Evolutionary conservation across 2,113 vertebrate species (phyloP).

Genomic region (Cisticola juncidis): DNA sequence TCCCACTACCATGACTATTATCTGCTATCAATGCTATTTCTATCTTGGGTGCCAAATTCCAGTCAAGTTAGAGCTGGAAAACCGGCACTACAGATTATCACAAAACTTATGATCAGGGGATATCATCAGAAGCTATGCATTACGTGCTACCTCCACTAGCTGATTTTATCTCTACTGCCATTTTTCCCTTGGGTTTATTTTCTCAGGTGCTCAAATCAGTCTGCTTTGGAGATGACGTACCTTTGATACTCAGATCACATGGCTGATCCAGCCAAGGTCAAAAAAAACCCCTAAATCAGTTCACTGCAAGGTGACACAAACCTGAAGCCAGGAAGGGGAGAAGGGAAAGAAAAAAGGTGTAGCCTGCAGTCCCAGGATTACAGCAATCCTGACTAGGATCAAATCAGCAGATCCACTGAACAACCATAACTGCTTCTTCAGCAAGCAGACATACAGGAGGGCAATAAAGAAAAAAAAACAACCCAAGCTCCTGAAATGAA

Average conservation of each 20-base stretch:
- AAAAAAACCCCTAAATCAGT: background rate
- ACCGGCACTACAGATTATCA: background rate
- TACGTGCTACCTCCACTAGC: background rate
- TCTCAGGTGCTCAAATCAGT: background rate
- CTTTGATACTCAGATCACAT: background rate
- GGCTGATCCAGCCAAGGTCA: background rate
- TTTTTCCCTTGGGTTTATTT: background rate
- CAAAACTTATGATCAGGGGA: background rate
- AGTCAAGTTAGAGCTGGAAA: background rate
- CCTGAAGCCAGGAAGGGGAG: background rate
- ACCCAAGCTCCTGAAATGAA: background rate
- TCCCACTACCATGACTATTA: background rate
- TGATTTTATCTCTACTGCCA: background rate
- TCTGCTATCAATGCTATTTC: background rate
- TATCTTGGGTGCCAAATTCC: background rate
- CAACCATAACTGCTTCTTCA: background rate
- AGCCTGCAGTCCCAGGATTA: background rate
- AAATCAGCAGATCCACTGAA: background rate
- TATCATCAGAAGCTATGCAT: background rate
- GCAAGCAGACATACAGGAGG: background rate
- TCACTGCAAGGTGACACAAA: background rate
- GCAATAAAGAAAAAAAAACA: background rate
- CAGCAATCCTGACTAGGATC: background rate
- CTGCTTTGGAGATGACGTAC: background rate
- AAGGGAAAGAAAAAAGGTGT: background rate